Conservation (phyloP, 2,888 invertebrate genomes). For the Apeira syringaria region DNA sequence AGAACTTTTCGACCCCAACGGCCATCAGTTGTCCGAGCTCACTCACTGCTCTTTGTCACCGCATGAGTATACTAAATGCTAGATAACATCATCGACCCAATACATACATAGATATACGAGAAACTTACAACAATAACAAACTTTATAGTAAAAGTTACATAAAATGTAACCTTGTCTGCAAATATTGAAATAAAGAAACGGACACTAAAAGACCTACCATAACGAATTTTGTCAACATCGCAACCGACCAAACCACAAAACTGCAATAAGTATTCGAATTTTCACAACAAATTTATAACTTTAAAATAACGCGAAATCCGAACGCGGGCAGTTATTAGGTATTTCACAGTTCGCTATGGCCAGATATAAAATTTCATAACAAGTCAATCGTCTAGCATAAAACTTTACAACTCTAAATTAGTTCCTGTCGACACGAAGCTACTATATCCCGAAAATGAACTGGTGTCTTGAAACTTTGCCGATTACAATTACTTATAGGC, state of each 20-base stretch:
- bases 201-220: neutral
- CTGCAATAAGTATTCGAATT: neutral
- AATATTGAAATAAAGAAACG: neutral
- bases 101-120: no score
- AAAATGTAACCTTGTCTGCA: neutral
- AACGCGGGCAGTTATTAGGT: neutral
- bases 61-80: no score
- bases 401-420: constrained; percentile 9
- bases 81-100: no score
- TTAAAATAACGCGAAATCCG: neutral
- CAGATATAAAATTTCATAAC: no score
- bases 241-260: neutral
- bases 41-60: no score
- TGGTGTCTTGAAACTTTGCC: no score
- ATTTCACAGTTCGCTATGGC: constrained; percentile 5
- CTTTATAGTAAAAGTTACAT: no score
- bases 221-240: neutral
- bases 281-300: neutral
- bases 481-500: neutral
- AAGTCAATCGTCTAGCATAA: constrained; percentile 5
- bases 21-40: no score
- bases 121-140: no score
- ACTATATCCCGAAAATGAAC: neutral
- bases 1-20: no score
- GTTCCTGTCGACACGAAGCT: neutral